Evolutionary conservation across 1,140 invertebrate species (phyloP).

Genomic region (Limonius californicus): DNA sequence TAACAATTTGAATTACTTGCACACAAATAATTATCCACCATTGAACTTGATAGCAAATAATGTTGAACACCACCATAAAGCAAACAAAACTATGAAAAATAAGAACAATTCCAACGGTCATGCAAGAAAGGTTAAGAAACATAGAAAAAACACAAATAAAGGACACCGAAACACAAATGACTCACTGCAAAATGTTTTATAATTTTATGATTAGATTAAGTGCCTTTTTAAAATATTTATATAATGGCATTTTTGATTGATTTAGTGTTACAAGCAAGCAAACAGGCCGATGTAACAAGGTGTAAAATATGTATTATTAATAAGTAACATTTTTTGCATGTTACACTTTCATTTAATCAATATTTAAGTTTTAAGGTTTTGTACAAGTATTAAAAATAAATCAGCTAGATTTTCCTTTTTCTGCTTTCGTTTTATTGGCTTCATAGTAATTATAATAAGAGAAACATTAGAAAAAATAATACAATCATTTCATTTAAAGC

Average conservation of each 20-base stretch:
- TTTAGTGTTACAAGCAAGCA: too few relatives aligned
- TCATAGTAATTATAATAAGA: too few relatives aligned
- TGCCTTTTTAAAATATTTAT: too few relatives aligned
- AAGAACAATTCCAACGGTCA: not conserved
- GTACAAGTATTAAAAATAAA: too few relatives aligned
- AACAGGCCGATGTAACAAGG: too few relatives aligned
- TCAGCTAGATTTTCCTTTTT: too few relatives aligned
- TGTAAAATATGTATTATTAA: not conserved
- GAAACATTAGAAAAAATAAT: too few relatives aligned
- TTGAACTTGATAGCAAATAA: not conserved
- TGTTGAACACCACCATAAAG: not conserved
- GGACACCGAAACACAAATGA: not conserved
- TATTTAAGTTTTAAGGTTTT: too few relatives aligned
- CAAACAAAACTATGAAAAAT: not conserved
- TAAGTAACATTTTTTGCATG: not conserved
- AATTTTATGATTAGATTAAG: too few relatives aligned
- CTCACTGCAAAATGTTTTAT: not conserved
- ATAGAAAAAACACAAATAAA: not conserved
- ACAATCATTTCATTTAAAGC: too few relatives aligned
- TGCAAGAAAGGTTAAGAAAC: not conserved
- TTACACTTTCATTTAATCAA: not conserved
- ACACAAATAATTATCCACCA: not conserved
- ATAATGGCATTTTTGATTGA: too few relatives aligned
- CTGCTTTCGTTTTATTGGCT: too few relatives aligned
- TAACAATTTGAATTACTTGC: not conserved